phyloP scores from a whole-genome alignment of 2,888 invertebrate genomes.

The Drosophila multiciliata region DNA sequence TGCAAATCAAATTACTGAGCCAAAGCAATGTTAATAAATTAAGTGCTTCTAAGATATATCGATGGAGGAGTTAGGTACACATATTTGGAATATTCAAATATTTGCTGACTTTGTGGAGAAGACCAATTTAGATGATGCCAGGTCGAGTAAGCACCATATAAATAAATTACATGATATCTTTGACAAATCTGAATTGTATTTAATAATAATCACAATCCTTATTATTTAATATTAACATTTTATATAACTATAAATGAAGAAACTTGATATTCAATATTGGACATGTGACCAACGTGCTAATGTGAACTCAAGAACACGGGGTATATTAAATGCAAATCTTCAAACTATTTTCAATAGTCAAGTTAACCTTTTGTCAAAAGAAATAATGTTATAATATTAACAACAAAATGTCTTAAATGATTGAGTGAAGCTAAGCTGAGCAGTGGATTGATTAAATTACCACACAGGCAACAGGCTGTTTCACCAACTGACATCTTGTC shows the following conservation, averaged over 20 bases:
- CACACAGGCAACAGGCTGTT: constrained; percentile 11
- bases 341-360: neutral
- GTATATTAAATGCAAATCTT: neutral
- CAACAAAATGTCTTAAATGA: neutral
- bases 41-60: constrained; percentile 22
- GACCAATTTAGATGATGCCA: neutral
- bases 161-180: neutral
- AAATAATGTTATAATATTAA: neutral
- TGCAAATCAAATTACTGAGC: constrained; percentile 68
- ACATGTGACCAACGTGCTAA: neutral
- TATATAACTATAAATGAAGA: neutral
- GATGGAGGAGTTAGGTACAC: constrained; percentile 2
- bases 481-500: constrained; percentile 37
- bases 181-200: neutral
- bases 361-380: neutral
- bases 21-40: constrained; percentile 40
- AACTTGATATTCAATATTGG: neutral
- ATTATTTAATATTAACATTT: neutral
- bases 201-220: neutral
- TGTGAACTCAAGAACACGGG: neutral
- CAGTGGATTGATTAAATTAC: neutral
- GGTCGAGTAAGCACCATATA: neutral
- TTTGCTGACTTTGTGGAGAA: neutral
- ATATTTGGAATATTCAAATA: constrained; percentile 2
- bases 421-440: neutral